A percentile compares a stretch with the other conserved stretches of the same genome.
Conservation (phyloP, 2,888 invertebrate genomes). For the Dione vanillae region DNA sequence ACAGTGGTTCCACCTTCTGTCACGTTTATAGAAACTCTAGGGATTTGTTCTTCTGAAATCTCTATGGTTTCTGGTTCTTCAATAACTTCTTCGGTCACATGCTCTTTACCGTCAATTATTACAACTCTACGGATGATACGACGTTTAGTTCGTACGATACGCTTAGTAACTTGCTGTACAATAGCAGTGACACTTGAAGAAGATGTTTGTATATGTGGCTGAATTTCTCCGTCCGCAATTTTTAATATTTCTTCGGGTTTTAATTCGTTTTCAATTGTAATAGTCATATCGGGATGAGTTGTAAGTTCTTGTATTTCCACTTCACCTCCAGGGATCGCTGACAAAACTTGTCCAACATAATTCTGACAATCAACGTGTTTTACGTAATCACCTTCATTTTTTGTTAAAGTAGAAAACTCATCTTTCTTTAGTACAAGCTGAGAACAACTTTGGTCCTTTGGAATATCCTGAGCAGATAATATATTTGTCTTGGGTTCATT, state of each 20-base stretch:
- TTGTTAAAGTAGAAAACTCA: conserved; percentile 84
- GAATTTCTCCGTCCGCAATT: conserved; percentile 69
- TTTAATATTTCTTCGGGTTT: conserved; percentile 79
- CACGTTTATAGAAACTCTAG: conserved; percentile 88
- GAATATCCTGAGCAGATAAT: conserved; percentile 83
- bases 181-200: conserved; percentile 90
- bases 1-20: conserved; percentile 79
- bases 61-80: conserved; percentile 93
- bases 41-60: conserved; percentile 88
- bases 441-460: conserved; percentile 86
- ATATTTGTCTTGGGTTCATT: conserved; percentile 84
- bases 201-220: conserved; percentile 83
- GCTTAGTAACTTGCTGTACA: conserved; percentile 91
- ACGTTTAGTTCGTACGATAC: conserved; percentile 89
- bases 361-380: conserved; percentile 86
- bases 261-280: conserved; percentile 82
- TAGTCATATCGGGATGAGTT: conserved; percentile 85
- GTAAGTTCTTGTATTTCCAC: conserved; percentile 87
- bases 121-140: conserved; percentile 90
- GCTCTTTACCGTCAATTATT: conserved; percentile 93
- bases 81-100: conserved; percentile 91
- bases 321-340: conserved; percentile 86
- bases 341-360: conserved; percentile 86
- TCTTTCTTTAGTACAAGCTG: conserved; percentile 88
- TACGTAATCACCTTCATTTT: conserved; percentile 85